A percentile compares a stretch with the other conserved stretches of the same genome.
Conservation (phyloP, 2,113 vertebrate genomes). For the Scophthalmus maximus region DNA sequence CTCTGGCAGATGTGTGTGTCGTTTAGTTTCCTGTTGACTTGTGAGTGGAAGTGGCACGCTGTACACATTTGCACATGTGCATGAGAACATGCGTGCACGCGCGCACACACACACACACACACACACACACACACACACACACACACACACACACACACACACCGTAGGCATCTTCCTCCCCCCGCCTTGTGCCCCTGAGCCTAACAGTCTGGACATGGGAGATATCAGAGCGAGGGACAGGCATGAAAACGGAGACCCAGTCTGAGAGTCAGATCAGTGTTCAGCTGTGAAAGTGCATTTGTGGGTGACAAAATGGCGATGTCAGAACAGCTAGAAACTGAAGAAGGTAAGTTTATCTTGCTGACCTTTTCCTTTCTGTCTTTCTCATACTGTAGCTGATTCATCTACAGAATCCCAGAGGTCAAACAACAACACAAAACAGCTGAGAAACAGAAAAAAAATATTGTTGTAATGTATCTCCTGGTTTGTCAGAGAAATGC, state of each 20-base stretch:
- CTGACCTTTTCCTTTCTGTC: slow-evolving; percentile 40
- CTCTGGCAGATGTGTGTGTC: slow-evolving; percentile 76
- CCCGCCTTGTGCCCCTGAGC: slow-evolving; percentile 72
- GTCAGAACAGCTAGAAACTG: slow-evolving; percentile 71
- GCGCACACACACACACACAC: slow-evolving; percentile 9
- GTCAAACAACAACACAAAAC: slow-evolving; percentile 1
- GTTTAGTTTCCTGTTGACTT: slow-evolving; percentile 80
- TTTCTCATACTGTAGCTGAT: slow-evolving; percentile 8
- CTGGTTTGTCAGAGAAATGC: neutral
- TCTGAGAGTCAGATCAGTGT: slow-evolving; percentile 62
- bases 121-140: slow-evolving; percentile 22
- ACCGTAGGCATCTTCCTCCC: slow-evolving; percentile 45
- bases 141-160: slow-evolving; percentile 25
- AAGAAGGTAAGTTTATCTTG: slow-evolving; percentile 68
- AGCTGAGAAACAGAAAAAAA: neutral
- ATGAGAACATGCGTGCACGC: slow-evolving; percentile 7
- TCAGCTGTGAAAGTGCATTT: slow-evolving; percentile 59
- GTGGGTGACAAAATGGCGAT: slow-evolving; percentile 72
- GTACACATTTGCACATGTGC: slow-evolving; percentile 61
- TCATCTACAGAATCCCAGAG: neutral
- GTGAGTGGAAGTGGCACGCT: slow-evolving; percentile 74
- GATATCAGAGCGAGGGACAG: slow-evolving; percentile 75
- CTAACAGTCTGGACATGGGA: slow-evolving; percentile 79
- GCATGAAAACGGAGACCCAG: slow-evolving; percentile 64
- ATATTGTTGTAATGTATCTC: neutral